These are phyloP conservation scores for Sanderia malayensis DNA, from an alignment of 30 jellyfish, hydroid and myxozoan species.

Conservation along the genomic window DNA sequence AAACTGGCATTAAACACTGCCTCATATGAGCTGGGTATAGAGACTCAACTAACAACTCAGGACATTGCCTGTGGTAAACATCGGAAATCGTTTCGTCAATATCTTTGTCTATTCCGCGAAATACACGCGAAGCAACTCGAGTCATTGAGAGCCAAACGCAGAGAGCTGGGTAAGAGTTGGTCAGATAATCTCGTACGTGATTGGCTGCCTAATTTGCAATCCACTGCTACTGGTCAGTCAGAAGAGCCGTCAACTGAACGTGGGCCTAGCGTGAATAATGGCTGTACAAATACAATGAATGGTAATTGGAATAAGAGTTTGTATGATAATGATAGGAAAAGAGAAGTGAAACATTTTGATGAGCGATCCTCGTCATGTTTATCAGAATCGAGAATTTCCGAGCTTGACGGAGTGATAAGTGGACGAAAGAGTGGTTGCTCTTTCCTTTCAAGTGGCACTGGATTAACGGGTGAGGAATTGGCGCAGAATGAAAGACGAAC, in stretches of 20 bases:
- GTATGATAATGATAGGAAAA: no score
- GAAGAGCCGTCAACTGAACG: no score
- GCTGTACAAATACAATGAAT: no score
- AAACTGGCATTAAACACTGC: slow-evolving; percentile 51
- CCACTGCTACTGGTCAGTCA: not conserved
- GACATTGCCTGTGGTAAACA: slow-evolving; percentile 21
- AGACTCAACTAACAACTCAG: slow-evolving; percentile 13
- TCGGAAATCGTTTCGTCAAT: slow-evolving; percentile 29
- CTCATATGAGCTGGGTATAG: slow-evolving; percentile 43
- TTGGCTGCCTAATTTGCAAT: not conserved
- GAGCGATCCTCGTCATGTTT: no score
- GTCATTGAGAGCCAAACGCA: not conserved
- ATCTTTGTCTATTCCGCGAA: slow-evolving; percentile 6
- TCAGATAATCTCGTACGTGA: not conserved
- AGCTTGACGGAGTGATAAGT: no score
- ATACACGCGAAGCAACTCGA: slow-evolving; percentile 29
- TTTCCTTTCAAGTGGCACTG: no score
- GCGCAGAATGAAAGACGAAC: slow-evolving; percentile 5
- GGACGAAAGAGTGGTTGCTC: no score
- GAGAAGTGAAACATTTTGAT: no score
- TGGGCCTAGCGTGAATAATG: no score
- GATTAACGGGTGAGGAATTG: not conserved
- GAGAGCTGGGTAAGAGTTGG: not conserved
- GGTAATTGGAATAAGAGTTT: no score
- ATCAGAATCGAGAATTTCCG: no score